Evolutionary conservation across 2,888 invertebrate genomes (phyloP).

Genomic region (Cyclophora punctaria): DNA sequence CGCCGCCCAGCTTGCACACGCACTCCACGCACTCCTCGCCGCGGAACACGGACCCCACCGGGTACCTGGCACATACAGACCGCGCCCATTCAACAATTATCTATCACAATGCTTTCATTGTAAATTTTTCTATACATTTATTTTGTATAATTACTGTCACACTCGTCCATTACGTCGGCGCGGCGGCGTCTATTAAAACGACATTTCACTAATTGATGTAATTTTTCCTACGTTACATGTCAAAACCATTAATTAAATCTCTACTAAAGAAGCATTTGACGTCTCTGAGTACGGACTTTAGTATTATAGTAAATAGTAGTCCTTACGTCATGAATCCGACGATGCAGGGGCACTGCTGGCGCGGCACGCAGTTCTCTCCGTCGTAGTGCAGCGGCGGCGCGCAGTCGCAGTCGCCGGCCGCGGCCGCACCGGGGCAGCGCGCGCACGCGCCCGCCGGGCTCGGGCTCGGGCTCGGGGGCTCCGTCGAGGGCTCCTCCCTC

Average conservation of each 20-base stretch:
- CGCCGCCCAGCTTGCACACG: slow-evolving; percentile 84
- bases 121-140: not conserved
- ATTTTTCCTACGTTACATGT: too few relatives aligned
- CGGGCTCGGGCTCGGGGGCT: slow-evolving; percentile 6
- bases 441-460: slow-evolving; percentile 33
- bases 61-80: slow-evolving; percentile 67
- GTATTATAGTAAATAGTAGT: too few relatives aligned
- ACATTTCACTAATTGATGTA: too few relatives aligned
- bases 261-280: too few relatives aligned
- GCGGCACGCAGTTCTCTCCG: slow-evolving; percentile 81
- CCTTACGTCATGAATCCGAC: slow-evolving; percentile 76
- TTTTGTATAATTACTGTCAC: too few relatives aligned
- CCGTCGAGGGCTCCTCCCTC: not conserved
- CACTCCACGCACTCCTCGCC: slow-evolving; percentile 86
- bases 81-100: not conserved
- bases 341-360: slow-evolving; percentile 86
- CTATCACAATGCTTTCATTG: not conserved
- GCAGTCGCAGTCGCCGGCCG: slow-evolving; percentile 52
- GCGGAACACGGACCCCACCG: slow-evolving; percentile 81
- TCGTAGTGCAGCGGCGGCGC: slow-evolving; percentile 78
- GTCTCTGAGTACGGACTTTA: too few relatives aligned
- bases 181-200: too few relatives aligned
- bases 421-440: slow-evolving; percentile 68
- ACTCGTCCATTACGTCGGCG: too few relatives aligned
- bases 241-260: too few relatives aligned